phyloP scores from a whole-genome alignment of 2,113 vertebrate species.

The Scomber japonicus region DNA sequence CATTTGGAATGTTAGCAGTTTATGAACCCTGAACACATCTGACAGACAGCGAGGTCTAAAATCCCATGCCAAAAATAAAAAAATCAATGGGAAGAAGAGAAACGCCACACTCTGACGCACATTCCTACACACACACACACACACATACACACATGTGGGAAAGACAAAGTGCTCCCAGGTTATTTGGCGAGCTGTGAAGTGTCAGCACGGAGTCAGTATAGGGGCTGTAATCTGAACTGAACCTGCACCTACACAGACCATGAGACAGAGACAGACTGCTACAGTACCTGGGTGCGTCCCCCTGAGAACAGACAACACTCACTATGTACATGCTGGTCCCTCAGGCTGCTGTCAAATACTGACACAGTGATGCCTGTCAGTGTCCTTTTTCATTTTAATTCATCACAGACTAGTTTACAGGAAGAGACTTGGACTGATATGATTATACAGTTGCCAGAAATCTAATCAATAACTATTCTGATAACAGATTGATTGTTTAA shows the following conservation, averaged over 20 bases:
- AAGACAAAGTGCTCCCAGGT: slow-evolving; percentile 19
- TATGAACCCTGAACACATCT: background rate
- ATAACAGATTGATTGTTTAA: too few species aligned
- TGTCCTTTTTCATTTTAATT: too few species aligned
- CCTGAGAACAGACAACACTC: slow-evolving; percentile 26
- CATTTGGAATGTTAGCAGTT: background rate
- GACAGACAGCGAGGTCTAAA: background rate
- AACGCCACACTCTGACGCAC: slow-evolving; percentile 21
- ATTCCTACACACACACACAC: too few species aligned
- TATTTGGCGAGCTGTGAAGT: slow-evolving; percentile 20
- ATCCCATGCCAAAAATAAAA: slow-evolving; percentile 3
- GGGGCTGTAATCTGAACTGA: slow-evolving; percentile 48
- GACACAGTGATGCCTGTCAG: background rate
- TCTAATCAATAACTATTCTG: too few species aligned
- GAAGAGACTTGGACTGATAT: background rate
- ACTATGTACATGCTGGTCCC: slow-evolving; percentile 8
- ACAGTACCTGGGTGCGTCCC: slow-evolving; percentile 20
- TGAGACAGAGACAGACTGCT: slow-evolving; percentile 5
- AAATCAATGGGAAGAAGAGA: background rate
- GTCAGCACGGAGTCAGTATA: slow-evolving; percentile 6
- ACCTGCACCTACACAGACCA: slow-evolving; percentile 14
- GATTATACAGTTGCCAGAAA: too few species aligned
- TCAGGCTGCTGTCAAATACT: background rate
- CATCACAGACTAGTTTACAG: background rate
- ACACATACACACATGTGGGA: background rate